phyloP scores from a whole-genome alignment of 2,797 vertebrate genomes.

The Tokudaia muenninki region DNA sequence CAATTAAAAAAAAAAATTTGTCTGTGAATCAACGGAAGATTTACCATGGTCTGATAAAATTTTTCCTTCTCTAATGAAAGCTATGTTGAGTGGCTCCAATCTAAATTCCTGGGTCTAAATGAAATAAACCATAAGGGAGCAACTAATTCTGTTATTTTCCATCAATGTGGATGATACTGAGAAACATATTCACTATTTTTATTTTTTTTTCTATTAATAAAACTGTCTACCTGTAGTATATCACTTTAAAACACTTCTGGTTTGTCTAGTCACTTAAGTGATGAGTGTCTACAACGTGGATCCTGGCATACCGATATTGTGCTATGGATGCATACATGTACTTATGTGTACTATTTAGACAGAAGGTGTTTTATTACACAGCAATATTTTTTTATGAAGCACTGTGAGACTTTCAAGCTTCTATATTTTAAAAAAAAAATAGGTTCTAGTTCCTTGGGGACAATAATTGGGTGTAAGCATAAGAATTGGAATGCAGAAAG shows the following conservation, averaged over 20 bases:
- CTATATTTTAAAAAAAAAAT: neutral
- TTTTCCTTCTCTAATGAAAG: neutral
- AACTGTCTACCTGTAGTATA: neutral
- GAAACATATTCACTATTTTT: neutral
- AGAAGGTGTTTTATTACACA: neutral
- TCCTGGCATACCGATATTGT: neutral
- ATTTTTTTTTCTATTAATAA: neutral
- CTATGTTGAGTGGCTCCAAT: too few species aligned
- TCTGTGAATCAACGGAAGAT: neutral
- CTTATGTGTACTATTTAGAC: neutral
- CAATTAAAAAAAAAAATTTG: neutral
- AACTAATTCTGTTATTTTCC: neutral
- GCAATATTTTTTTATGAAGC: neutral
- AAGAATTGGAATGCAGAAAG: neutral
- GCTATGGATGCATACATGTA: too few species aligned
- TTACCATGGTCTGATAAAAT: neutral
- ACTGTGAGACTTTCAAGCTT: neutral
- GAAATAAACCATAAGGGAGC: too few species aligned
- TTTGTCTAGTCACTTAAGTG: neutral
- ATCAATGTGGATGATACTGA: too few species aligned
- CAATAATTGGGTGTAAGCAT: neutral
- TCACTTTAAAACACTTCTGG: neutral
- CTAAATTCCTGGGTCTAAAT: neutral
- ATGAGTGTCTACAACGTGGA: neutral
- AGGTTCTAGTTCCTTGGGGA: neutral